Conservation (phyloP, 2,888 invertebrate species). For the Xiphydria camelus region DNA sequence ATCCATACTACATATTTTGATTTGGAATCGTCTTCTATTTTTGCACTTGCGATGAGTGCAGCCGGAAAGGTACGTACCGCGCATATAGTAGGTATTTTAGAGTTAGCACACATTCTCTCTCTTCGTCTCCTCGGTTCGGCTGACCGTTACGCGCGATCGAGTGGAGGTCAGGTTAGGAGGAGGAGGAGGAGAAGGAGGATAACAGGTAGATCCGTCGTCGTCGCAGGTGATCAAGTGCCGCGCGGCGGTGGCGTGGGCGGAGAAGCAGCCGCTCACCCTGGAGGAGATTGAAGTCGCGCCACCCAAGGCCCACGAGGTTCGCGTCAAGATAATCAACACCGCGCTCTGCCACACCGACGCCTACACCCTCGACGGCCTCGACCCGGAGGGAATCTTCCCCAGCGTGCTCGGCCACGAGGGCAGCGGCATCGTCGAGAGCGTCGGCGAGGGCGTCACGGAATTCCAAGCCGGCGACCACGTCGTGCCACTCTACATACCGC, state of each 20-base stretch:
- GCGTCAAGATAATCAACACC: slow-evolving; percentile 77
- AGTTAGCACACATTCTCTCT: too few relatives aligned
- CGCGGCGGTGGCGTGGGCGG: slow-evolving; percentile 97
- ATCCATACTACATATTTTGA: too few relatives aligned
- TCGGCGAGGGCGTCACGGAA: slow-evolving; percentile 88
- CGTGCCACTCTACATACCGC: slow-evolving; percentile 95
- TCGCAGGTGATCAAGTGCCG: slow-evolving; percentile 83
- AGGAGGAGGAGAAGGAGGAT: slow-evolving; percentile 16
- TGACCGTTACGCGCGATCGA: too few relatives aligned
- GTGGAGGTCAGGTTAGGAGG: too few relatives aligned
- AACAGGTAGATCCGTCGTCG: too few relatives aligned
- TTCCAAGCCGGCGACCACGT: slow-evolving; percentile 93
- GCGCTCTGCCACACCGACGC: slow-evolving; percentile 93
- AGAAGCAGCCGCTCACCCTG: slow-evolving; percentile 83
- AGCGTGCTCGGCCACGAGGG: slow-evolving; percentile 96
- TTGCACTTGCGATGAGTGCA: too few relatives aligned
- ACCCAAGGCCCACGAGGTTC: slow-evolving; percentile 91
- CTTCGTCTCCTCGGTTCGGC: not conserved
- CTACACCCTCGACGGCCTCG: slow-evolving; percentile 84
- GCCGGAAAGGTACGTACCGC: too few relatives aligned
- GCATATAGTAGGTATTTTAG: too few relatives aligned
- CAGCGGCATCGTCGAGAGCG: slow-evolving; percentile 93
- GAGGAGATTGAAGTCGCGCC: slow-evolving; percentile 94
- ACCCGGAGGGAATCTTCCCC: slow-evolving; percentile 91
- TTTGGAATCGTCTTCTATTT: too few relatives aligned